A percentile compares a stretch with the other conserved stretches of the same genome.
Conservation (phyloP, 1,140 invertebrate species). For the Drosophila ohnishii region DNA sequence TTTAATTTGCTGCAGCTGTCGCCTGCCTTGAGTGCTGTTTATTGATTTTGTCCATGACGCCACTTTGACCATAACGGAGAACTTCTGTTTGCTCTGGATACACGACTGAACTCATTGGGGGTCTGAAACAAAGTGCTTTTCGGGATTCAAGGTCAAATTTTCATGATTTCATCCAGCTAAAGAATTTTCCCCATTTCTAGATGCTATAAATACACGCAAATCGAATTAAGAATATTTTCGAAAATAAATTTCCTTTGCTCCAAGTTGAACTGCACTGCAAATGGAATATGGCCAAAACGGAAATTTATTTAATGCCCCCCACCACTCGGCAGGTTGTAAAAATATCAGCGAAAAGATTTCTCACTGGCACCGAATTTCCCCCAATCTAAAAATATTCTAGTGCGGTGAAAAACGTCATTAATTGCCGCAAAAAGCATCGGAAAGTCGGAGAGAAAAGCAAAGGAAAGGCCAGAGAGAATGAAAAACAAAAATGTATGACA, state of each 20-base stretch:
- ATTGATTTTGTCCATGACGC: slow-evolving; percentile 40
- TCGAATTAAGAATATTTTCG: slow-evolving; percentile 41
- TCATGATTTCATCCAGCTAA: slow-evolving; percentile 54
- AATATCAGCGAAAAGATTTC: slow-evolving; percentile 46
- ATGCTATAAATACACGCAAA: slow-evolving; percentile 55
- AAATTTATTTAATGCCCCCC: slow-evolving; percentile 44
- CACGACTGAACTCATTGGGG: neutral
- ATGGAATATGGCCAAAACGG: slow-evolving; percentile 41
- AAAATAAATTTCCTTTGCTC: slow-evolving; percentile 42
- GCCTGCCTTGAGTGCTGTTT: slow-evolving; percentile 16
- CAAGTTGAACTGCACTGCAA: slow-evolving; percentile 31
- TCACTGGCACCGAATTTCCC: slow-evolving; percentile 33
- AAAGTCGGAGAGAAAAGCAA: slow-evolving; percentile 18
- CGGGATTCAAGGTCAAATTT: slow-evolving; percentile 47
- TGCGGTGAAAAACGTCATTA: slow-evolving; percentile 69
- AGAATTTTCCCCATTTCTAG: slow-evolving; percentile 22
- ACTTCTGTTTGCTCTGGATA: slow-evolving; percentile 6
- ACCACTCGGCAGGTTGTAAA: slow-evolving; percentile 26
- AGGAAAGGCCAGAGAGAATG: slow-evolving; percentile 21
- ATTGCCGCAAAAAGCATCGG: slow-evolving; percentile 38
- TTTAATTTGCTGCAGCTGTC: slow-evolving; percentile 49
- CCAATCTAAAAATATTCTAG: slow-evolving; percentile 64
- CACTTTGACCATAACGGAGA: slow-evolving; percentile 16
- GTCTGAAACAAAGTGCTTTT: slow-evolving; percentile 11
- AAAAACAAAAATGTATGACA: slow-evolving; percentile 10